Base-by-base conservation (phyloP, 2,888 invertebrate genomes). In the Trypoxylon attenuatum region DNA sequence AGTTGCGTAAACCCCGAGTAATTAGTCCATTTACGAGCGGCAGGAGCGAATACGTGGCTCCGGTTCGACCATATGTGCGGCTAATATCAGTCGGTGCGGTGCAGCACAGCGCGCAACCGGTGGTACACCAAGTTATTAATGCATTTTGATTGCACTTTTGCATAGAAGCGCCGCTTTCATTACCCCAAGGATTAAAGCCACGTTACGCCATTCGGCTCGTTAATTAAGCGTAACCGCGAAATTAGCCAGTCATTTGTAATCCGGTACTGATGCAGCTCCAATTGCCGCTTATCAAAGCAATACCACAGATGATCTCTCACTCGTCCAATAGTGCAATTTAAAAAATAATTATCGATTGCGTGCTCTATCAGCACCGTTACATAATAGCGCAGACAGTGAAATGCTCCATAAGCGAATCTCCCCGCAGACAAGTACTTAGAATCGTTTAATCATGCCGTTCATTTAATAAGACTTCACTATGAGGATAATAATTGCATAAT, bases 1-100 rank as follows among this genome's bases (percentile, higher is more conserved):
- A 43, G 65, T 79, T 82, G 66, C 76, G 77, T 77, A 82, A 82
- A n/a, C 82, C 68, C 63, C 73, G 71, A 77, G 77, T 82, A 82
- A 83, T 82, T 83, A 83, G 82, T 80, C 78, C 76, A 81, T 82
- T 82, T 81, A 80, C 78, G 76, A 78, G 69, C 66, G 52, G 54
- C 57, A 52, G 54, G 61, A 39, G 45, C 53, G 67, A 52, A 67
- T 46, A 50, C 46, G 27, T n/a, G 4, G 22, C 10, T 18, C 10
- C 23, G 21, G n/a, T 15, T 6, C 13, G 42, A 42, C 57, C 38
- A 42, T 56, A 59, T 53, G 45, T 52, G 62, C 72, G 53, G 52
- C 67, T 64, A 56, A 71, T 68, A 65, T 62, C 62, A 59, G 50
- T 23, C 25, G n/a, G n/a, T n/a, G n/a, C n/a, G n/a, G n/a, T n/a